phyloP scores from a whole-genome alignment of 2,113 vertebrate genomes.

The Tyto alba region DNA sequence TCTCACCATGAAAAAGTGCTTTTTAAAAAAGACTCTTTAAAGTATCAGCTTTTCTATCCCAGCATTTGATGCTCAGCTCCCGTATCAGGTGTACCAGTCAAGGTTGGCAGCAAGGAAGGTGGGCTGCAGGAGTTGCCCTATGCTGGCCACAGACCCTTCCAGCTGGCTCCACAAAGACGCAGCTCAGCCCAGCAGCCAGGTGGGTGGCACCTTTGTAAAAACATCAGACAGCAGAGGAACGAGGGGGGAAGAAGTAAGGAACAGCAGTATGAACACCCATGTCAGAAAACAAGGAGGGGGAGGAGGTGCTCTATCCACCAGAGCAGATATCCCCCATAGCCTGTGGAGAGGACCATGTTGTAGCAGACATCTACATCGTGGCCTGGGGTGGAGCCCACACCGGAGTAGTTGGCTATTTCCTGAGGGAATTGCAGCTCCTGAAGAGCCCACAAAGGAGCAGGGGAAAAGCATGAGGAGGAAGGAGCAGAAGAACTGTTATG shows the following conservation, averaged over 20 bases:
- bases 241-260: not conserved
- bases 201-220: not conserved
- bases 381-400: not conserved
- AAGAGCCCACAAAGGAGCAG: not conserved
- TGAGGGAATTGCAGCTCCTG: not conserved
- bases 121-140: not conserved
- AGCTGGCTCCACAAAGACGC: not conserved
- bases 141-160: not conserved
- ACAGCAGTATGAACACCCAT: not conserved
- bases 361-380: not conserved
- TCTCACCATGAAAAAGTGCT: not conserved
- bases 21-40: not conserved
- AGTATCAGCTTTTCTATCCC: not conserved
- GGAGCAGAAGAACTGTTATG: not conserved
- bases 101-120: not conserved
- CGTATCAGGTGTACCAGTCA: not conserved
- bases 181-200: not conserved
- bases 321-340: not conserved
- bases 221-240: not conserved
- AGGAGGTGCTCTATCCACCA: not conserved
- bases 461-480: not conserved
- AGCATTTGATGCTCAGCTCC: not conserved
- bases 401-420: not conserved
- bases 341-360: not conserved
- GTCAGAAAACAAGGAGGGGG: not conserved